phyloP scores from a whole-genome alignment of 2,888 invertebrate species.

The Dasypolia templi region DNA sequence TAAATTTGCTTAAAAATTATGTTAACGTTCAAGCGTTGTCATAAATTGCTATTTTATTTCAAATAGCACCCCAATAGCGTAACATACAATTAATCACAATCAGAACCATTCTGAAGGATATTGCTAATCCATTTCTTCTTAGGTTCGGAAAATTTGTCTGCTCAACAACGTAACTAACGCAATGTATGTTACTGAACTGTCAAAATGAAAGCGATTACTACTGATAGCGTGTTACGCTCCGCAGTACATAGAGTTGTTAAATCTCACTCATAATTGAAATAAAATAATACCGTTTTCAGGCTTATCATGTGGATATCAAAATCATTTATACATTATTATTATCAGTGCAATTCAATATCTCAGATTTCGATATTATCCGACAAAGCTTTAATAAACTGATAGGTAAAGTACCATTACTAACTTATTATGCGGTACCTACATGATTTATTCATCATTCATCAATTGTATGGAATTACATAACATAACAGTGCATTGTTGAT shows the following conservation, averaged over 20 bases:
- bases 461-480: slow-evolving; percentile 32
- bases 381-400: slow-evolving; percentile 17
- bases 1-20: too few species aligned
- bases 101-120: too few species aligned
- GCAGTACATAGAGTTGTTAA: not conserved
- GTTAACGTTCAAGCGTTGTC: too few species aligned
- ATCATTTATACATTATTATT: slow-evolving; percentile 19
- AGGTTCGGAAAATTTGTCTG: too few species aligned
- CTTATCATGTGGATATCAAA: slow-evolving; percentile 3
- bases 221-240: too few species aligned
- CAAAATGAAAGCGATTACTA: too few species aligned
- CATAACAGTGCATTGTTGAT: slow-evolving; percentile 30
- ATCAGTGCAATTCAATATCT: slow-evolving; percentile 33
- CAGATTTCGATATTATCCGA: slow-evolving; percentile 14
- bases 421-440: slow-evolving; percentile 12
- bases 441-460: slow-evolving; percentile 28
- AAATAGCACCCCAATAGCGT: too few species aligned
- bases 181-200: too few species aligned
- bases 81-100: too few species aligned
- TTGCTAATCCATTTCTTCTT: too few species aligned
- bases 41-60: not conserved
- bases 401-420: slow-evolving; percentile 14
- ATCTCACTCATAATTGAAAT: not conserved
- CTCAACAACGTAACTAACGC: too few species aligned
- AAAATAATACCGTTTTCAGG: not conserved